Percentiles rank a stretch among this genome's conserved stretches.
phyloP scores from a whole-genome alignment of 2,888 invertebrate species.

The Miltochrista miniata region DNA sequence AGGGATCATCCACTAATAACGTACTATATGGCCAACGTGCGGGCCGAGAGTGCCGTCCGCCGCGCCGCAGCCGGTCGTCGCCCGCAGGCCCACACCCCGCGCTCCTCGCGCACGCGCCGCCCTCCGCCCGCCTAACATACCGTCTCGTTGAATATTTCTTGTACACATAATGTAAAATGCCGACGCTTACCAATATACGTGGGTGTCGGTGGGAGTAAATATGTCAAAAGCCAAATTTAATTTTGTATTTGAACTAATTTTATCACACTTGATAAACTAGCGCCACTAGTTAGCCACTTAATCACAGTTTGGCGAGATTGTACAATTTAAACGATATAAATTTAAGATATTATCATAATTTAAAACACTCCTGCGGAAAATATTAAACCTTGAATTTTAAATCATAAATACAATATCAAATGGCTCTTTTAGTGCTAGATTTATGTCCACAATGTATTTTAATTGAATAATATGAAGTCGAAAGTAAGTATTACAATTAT shows the following conservation, averaged over 20 bases:
- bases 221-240: constrained; percentile 31
- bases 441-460: constrained; percentile 1
- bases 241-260: constrained; percentile 15
- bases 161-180: constrained; percentile 63
- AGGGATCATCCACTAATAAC: constrained; percentile 34
- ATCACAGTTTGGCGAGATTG: background rate
- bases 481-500: background rate
- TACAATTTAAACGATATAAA: background rate
- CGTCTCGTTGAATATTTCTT: constrained; percentile 64
- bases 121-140: constrained; percentile 63
- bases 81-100: constrained; percentile 49
- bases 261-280: constrained; percentile 15
- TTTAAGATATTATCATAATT: background rate
- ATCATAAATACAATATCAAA: background rate
- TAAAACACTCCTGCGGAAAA: background rate
- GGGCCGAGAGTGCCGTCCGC: constrained; percentile 68
- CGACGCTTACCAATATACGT: constrained; percentile 59
- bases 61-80: constrained; percentile 51
- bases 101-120: constrained; percentile 63
- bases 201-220: constrained; percentile 36
- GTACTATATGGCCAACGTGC: constrained; percentile 57
- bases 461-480: constrained; percentile 2
- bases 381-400: background rate
- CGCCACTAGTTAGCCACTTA: background rate
- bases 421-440: background rate